These are phyloP conservation scores for Acanthosepion esculentum DNA, from an alignment of 2,888 invertebrate species.

Conservation along the genomic window DNA sequence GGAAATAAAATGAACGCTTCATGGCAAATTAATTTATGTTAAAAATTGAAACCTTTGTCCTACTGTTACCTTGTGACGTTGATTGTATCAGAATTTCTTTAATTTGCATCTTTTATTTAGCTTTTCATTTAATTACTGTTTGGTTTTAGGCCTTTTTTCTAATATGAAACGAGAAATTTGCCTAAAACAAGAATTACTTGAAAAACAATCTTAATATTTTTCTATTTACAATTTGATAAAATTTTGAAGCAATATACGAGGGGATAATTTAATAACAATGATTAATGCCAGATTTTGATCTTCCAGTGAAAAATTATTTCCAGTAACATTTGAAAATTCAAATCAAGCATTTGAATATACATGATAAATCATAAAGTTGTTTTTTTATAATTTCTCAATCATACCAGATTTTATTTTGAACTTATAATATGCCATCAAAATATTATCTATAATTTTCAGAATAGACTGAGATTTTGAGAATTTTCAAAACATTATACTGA, in stretches of 20 bases:
- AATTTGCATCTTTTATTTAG: not conserved
- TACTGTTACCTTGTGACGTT: not conserved
- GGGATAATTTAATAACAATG: too few species aligned
- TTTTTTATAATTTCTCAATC: too few species aligned
- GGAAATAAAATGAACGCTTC: not conserved
- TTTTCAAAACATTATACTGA: too few species aligned
- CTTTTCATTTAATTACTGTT: not conserved
- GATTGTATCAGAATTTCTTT: not conserved
- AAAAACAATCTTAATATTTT: not conserved
- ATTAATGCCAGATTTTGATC: too few species aligned
- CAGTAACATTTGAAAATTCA: too few species aligned
- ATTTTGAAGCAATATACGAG: not conserved
- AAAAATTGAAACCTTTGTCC: not conserved
- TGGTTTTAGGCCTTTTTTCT: not conserved
- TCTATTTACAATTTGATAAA: not conserved
- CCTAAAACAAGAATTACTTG: not conserved
- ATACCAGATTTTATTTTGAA: too few species aligned
- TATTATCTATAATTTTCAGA: too few species aligned
- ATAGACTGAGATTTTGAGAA: too few species aligned
- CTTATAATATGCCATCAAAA: too few species aligned
- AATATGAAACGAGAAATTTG: not conserved
- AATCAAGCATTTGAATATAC: too few species aligned
- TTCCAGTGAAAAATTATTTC: too few species aligned
- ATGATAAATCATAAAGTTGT: too few species aligned
- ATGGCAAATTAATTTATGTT: not conserved